Evolutionary conservation across 2,797 vertebrate genomes (phyloP), one percentile per base, ranked within the genome.

Genomic region (Hippocampus kuda): DNA sequence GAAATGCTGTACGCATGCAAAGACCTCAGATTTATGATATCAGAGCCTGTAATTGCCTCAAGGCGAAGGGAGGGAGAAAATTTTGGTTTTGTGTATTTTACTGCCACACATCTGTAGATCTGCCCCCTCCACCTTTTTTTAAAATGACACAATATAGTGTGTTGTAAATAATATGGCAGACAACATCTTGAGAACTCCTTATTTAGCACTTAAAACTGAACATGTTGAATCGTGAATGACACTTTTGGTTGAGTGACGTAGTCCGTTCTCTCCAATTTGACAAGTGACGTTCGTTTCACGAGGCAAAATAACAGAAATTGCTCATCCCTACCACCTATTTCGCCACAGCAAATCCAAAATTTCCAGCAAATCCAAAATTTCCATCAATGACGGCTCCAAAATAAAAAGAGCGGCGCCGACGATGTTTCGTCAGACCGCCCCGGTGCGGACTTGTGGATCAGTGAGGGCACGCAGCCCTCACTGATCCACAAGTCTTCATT

Each of bases 401-500:
- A 64, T 22, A n/a, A 41, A 5, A 18, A 9, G 16, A 30, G 18
- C 27, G 3, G 27, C 59, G 18, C 27, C 16, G 18, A 62, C 34
- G n/a, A 46, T 27, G 24, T 48, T 27, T 48, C 9, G 48, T 38
- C 27, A 51, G 48, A 66, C 30, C 38, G 49, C 48, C 34, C 34
- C 10, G 12, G 24, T 27, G 44, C n/a, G n/a, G n/a, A n/a, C n/a
- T n/a, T n/a, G n/a, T n/a, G n/a, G n/a, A n/a, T n/a, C n/a, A n/a
- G n/a, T n/a, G n/a, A n/a, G n/a, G n/a, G n/a, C n/a, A n/a, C n/a
- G n/a, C n/a, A n/a, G n/a, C 46, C 26, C 20, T 66, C 56, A 26
- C 68, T 65, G 49, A 71, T 73, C 51, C 0, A 1, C 65, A 27
- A 75, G 72, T 74, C 69, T 73, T 77, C 66, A 81, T 73, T 72